These are phyloP conservation scores for Halictus quadricinctus DNA, from an alignment of 2,888 invertebrate genomes.

Conservation along the genomic window DNA sequence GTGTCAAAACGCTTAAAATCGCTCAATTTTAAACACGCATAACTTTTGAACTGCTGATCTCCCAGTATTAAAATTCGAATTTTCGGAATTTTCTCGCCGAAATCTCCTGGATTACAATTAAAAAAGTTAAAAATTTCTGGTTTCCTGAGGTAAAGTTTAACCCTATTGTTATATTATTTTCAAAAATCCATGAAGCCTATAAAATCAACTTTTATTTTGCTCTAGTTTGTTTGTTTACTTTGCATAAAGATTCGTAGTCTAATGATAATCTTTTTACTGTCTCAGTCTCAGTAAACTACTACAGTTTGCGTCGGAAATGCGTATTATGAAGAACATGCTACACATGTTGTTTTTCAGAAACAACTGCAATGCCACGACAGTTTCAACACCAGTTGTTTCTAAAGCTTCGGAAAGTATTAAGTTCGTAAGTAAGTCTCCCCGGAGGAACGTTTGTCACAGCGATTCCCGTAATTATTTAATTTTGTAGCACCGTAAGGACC, in stretches of 20 bases:
- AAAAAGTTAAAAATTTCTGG: no score
- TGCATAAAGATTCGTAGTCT: background rate
- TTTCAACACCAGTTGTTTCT: background rate
- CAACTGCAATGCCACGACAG: background rate
- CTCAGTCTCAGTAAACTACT: background rate
- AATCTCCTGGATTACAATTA: no score
- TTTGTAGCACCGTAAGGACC: slow-evolving; percentile 31
- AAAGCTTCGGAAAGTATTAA: background rate
- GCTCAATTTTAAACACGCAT: no score
- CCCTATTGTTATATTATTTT: no score
- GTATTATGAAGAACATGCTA: background rate
- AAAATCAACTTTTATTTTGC: background rate
- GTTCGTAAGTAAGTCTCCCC: background rate
- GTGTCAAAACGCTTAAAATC: no score
- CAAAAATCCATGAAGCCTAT: no score
- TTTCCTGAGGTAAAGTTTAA: no score
- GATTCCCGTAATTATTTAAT: slow-evolving; percentile 50
- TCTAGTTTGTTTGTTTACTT: background rate
- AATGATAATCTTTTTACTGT: background rate
- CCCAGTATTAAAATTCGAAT: no score
- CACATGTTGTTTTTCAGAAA: background rate
- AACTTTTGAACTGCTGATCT: no score
- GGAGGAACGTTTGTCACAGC: slow-evolving; percentile 1
- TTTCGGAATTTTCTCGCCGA: no score
- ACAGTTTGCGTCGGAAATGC: background rate